Evolutionary conservation across 1,140 invertebrate species (phyloP).

Genomic region (Caenorhabditis briggsae): DNA sequence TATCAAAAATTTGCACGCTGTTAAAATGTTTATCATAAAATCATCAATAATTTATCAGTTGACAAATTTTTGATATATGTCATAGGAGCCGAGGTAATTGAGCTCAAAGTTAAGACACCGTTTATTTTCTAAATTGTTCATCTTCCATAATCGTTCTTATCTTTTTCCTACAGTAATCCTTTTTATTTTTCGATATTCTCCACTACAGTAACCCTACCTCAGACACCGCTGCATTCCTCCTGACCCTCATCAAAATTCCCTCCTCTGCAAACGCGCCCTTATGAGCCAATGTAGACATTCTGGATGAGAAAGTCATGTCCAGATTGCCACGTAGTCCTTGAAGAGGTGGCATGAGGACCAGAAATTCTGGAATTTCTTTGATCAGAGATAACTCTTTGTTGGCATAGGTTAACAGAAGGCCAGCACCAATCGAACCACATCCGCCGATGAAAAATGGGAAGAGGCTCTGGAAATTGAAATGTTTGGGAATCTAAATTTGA

Average conservation of each 20-base stretch:
- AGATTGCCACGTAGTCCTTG: conserved; percentile 44
- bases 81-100: too few relatives aligned
- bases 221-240: conserved; percentile 17
- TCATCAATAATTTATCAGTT: too few relatives aligned
- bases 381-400: neutral
- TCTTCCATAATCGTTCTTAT: too few relatives aligned
- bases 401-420: conserved; percentile 24
- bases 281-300: conserved; percentile 38
- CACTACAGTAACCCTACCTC: neutral
- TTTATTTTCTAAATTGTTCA: too few relatives aligned
- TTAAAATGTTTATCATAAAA: too few relatives aligned
- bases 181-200: too few relatives aligned
- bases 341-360: conserved; percentile 20
- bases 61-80: too few relatives aligned
- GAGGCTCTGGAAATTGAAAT: conserved; percentile 7
- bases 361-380: conserved; percentile 11
- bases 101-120: too few relatives aligned
- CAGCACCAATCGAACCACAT: conserved; percentile 19
- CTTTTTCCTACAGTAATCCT: too few relatives aligned
- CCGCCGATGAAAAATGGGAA: conserved; percentile 33
- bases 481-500: neutral
- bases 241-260: neutral
- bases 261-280: conserved; percentile 12
- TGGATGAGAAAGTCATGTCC: conserved; percentile 37
- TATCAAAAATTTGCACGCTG: too few relatives aligned